Conservation (phyloP, 1,140 invertebrate genomes). For the Episyrphus balteatus region DNA sequence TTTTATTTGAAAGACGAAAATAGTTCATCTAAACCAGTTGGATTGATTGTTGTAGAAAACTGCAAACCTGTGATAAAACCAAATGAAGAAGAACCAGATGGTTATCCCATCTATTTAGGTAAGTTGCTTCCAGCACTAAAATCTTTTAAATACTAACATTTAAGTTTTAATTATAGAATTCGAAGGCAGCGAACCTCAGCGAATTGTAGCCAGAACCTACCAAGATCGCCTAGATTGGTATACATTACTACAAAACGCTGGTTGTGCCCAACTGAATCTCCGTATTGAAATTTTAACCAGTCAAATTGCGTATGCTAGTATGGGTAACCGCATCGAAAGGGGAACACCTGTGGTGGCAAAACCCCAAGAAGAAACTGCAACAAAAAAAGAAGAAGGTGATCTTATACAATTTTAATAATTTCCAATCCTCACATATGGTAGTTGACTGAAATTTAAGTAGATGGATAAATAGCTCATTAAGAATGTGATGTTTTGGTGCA, state of each 20-base stretch:
- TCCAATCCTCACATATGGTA: too few species aligned
- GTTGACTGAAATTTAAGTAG: too few species aligned
- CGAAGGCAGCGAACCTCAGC: constrained; percentile 68
- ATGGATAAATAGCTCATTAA: too few species aligned
- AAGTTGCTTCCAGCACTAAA: constrained; percentile 13
- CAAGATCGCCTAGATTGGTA: constrained; percentile 79
- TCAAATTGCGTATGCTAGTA: constrained; percentile 34
- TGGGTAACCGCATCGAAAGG: constrained; percentile 30
- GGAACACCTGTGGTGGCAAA: constrained; percentile 8
- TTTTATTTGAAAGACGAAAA: constrained; percentile 91
- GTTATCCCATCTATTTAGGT: constrained; percentile 57
- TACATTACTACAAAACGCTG: constrained; percentile 69
- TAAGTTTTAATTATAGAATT: constrained; percentile 48
- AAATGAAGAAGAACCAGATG: constrained; percentile 46
- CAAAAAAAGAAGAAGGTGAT: constrained; percentile 46
- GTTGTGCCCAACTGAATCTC: constrained; percentile 69
- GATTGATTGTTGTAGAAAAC: constrained; percentile 78
- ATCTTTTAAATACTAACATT: background rate
- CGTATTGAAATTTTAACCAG: constrained; percentile 58
- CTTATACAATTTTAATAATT: constrained; percentile 30
- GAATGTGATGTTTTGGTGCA: too few species aligned
- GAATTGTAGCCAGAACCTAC: constrained; percentile 67
- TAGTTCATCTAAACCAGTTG: constrained; percentile 75
- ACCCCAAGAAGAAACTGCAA: background rate
- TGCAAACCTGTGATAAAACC: constrained; percentile 48